phyloP scores from a whole-genome alignment of 1,140 invertebrate species.

The Sogatella furcifera region DNA sequence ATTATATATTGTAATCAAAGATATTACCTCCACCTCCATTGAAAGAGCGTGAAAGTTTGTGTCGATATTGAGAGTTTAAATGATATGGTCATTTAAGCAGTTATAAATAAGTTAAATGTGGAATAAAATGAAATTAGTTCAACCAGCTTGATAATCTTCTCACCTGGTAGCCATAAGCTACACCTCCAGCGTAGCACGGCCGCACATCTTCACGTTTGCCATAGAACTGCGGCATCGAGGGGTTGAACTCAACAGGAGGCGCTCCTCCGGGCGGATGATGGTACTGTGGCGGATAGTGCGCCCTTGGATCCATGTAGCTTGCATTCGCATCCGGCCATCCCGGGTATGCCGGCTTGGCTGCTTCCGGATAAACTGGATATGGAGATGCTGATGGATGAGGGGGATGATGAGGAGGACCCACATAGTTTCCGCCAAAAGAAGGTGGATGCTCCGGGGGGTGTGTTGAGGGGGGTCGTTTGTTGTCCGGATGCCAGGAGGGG shows the following conservation, averaged over 20 bases:
- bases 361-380: background rate
- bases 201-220: slow-evolving; percentile 8
- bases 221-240: slow-evolving; percentile 8
- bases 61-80: too few species aligned
- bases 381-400: background rate
- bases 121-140: too few species aligned
- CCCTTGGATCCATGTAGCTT: background rate
- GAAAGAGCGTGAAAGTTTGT: too few species aligned
- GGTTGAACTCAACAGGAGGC: slow-evolving; percentile 7
- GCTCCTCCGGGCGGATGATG: background rate
- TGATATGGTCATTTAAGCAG: too few species aligned
- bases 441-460: too few species aligned
- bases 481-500: too few species aligned
- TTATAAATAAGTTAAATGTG: too few species aligned
- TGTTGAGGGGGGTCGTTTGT: too few species aligned
- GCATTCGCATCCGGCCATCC: background rate
- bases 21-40: too few species aligned
- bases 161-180: slow-evolving; percentile 18
- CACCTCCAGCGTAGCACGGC: slow-evolving; percentile 12
- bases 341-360: background rate
- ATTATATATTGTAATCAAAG: too few species aligned
- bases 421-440: too few species aligned
- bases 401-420: background rate
- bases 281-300: background rate
- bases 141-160: too few species aligned